These are phyloP conservation scores for Oedothorax gibbosus DNA, from an alignment of 1,140 invertebrate genomes.

Conservation along the genomic window DNA sequence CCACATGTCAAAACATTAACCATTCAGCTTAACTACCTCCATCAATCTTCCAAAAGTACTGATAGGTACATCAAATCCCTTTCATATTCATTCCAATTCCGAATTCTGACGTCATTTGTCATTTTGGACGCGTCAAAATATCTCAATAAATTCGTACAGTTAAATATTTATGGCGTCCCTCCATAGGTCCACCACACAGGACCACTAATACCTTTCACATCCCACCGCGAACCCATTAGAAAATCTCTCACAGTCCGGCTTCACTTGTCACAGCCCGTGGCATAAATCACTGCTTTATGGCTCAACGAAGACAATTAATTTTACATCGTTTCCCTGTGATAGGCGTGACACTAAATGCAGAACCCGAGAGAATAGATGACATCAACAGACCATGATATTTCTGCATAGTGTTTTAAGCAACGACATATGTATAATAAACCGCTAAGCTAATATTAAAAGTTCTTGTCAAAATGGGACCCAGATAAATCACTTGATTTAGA, in stretches of 20 bases:
- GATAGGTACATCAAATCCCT: too few relatives aligned
- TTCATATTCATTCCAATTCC: too few relatives aligned
- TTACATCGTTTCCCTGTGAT: not conserved
- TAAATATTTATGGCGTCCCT: slow-evolving; percentile 25
- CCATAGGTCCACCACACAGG: not conserved
- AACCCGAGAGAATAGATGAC: not conserved
- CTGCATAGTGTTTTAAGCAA: not conserved
- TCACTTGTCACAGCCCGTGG: not conserved
- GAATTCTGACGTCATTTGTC: not conserved
- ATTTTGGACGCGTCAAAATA: slow-evolving; percentile 8
- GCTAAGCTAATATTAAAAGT: too few relatives aligned
- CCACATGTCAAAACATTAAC: too few relatives aligned
- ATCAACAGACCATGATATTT: slow-evolving; percentile 4
- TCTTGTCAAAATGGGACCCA: too few relatives aligned
- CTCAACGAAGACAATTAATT: slow-evolving; percentile 34
- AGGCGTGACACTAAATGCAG: slow-evolving; percentile 4
- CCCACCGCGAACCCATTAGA: not conserved
- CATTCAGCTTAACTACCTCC: too few relatives aligned
- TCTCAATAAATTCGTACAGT: slow-evolving; percentile 8
- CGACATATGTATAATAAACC: too few relatives aligned
- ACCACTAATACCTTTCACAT: slow-evolving; percentile 22
- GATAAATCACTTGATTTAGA: too few relatives aligned
- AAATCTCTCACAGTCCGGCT: not conserved
- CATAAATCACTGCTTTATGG: slow-evolving; percentile 10
- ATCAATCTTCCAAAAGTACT: too few relatives aligned